Base-by-base conservation (phyloP, 2,113 vertebrate genomes). In the Elephantulus edwardii region DNA sequence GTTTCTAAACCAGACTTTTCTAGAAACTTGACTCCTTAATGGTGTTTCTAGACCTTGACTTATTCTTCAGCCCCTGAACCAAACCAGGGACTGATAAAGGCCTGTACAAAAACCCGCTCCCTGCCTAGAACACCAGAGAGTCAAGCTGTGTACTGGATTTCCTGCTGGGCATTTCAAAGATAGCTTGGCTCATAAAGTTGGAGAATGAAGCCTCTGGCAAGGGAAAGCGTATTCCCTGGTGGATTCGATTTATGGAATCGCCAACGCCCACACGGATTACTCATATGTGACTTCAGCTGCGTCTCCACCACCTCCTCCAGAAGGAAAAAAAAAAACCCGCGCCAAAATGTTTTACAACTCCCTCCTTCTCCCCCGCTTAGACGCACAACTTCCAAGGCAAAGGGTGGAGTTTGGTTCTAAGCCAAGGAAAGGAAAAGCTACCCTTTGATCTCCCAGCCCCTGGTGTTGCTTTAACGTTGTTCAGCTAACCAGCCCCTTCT, bases 271-370 rank as follows among this genome's bases (percentile, higher is more conserved):
- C 94, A 28, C 88, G 0, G 76, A 95, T 96, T 96, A 96, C 96
- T 96, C 96, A 98, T 97, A 97, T 89, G 58, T 97, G 96, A 97
- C 97, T 96, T 96, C 95, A 90, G 83, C 94, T 50, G 95, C 90
- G 88, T 97, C 96, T 97, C 88, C 84, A 48, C 56, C 92, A 94
- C 81, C 91, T 79, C 94, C 97, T 97, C 96, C 97, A 95, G 83
- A 95, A 79, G 70, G 6, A 79, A 81, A 81, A 80, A n/a, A 76
- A 48, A 74, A 52, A 77, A 6, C 19, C 22, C 26, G 58, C 58
- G 58, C 58, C 58, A 44, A 19, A 60, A 62, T 20, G 28, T 54
- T 62, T 95, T 95, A 96, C 93, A 93, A 95, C 90, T 96, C 88
- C 75, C n/a, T 86, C 78, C 74, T n/a, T n/a, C n/a, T 42, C 87